Evolutionary conservation across 1,140 invertebrate genomes (phyloP), one percentile per base, ranked within the genome.

Genomic region (Ptiloglossa arizonensis): DNA sequence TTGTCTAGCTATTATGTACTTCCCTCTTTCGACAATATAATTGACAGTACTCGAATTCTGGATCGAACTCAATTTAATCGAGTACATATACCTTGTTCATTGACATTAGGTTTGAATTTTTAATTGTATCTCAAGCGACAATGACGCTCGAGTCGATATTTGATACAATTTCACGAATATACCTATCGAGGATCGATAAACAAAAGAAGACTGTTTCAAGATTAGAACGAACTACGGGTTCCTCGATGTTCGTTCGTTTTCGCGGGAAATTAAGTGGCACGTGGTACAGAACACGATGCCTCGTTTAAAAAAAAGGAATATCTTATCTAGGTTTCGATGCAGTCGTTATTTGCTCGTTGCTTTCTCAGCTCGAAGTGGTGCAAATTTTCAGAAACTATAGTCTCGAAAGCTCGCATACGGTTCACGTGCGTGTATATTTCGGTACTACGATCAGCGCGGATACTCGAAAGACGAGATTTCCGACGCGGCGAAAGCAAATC

Each of bases 191-290:
- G 41, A 68, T 32, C 8, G 52, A 59, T 69, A 67, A 46, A 46
- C 22, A 15, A 41, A 24, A n/a, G 5, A 35, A 24, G 29, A 8
- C 1, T n/a, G 5, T 17, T 38, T 54, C 4, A 22, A 64, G 13
- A 44, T 56, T 32, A 38, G 32, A n/a, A 13, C 11, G n/a, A 67
- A 24, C 11, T 64, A 6, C 17, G 15, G 15, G 6, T 17, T 56
- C 32, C 24, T 15, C 17, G 9, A 6, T 59, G 24, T 11, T 19
- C 13, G 29, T 35, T 75, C 8, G 29, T 68, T 75, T 75, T 56
- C 73, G 73, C 73, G 73, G 64, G 64, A 57, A 75, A 8, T 27
- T 46, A 69, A 56, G 22, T 56, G 35, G 3, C 57, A 72, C 70
- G 57, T 72, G 70, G 38, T 70, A 44, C n/a, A 11, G 2, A 19